Base-by-base conservation (phyloP, 1,140 invertebrate species). In the Portunus trituberculatus region DNA sequence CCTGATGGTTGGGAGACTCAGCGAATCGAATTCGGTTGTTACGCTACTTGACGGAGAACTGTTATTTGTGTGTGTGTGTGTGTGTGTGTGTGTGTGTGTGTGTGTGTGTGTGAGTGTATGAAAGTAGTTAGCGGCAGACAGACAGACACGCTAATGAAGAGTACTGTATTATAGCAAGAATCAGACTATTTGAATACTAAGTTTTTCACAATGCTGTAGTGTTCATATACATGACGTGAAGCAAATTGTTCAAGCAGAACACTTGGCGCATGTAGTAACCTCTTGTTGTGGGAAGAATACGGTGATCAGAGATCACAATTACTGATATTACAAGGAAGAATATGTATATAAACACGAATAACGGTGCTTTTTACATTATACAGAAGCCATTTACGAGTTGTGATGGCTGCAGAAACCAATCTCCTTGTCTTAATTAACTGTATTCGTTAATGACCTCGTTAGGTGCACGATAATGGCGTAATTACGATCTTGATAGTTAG, bases 401-500 rank as follows among this genome's bases (percentile, higher is more conserved):
- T 76, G 67, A 76, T 76, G 67, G 67, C 12, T n/a, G 67, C 67
- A 76, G 67, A 76, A 76, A 76, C 67, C 67, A 76, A 76, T 76
- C 67, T 76, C 67, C 67, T 76, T 76, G 67, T 76, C 67, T 76
- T 76, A 76, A 76, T 76, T 76, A 76, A 76, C 67, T 76, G 67
- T 76, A 76, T n/a, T 76, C 67, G 67, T 76, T 76, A 76, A 76
- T 76, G 67, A 76, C 67, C 67, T 76, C 67, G 67, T 76, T 76
- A 76, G 67, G 67, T 76, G 67, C 67, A n/a, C 67, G 67, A 76
- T 76, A 76, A 76, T 76, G 67, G 67, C 67, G 67, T 76, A 76
- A 76, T 76, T 76, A 76, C 67, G 67, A 76, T 76, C 67, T 76
- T n/a, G 67, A 76, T 76, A 76, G 67, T 76, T 76, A 76, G 67